phyloP scores from a whole-genome alignment of 2,113 vertebrate genomes.

The Talpa occidentalis region DNA sequence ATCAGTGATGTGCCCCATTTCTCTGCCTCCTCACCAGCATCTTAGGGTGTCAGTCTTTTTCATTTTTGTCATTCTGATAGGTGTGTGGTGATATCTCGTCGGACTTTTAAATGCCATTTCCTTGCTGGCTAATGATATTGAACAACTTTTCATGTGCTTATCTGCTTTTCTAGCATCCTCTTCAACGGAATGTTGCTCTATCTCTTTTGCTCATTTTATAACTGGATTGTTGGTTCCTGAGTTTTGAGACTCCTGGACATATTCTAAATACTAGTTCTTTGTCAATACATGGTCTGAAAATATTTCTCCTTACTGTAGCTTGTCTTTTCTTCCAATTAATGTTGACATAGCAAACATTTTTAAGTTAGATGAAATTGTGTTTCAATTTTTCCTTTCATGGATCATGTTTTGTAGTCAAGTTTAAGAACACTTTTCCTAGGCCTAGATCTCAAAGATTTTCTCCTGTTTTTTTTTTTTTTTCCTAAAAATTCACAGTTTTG shows the following conservation, averaged over 20 bases:
- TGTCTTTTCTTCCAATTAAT: not conserved
- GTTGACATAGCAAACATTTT: slow-evolving; percentile 2
- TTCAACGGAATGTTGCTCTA: not conserved
- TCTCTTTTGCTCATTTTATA: not conserved
- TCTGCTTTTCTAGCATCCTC: not conserved
- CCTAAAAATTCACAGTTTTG: not conserved
- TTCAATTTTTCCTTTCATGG: slow-evolving; percentile 1
- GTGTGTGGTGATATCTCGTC: not conserved
- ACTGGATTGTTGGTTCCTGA: not conserved
- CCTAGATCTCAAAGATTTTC: slow-evolving; percentile 5
- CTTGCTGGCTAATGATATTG: not conserved
- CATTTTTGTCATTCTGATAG: not conserved
- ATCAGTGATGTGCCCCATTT: not conserved
- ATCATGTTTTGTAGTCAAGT: not conserved
- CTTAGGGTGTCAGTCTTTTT: not conserved
- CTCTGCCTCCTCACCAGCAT: not conserved
- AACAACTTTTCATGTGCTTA: not conserved
- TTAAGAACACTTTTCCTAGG: not conserved
- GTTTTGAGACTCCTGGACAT: slow-evolving; percentile 7
- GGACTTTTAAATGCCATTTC: not conserved
- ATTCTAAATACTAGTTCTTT: not conserved
- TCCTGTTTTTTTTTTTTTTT: not conserved
- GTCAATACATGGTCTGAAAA: not conserved
- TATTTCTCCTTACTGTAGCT: not conserved
- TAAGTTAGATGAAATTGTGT: not conserved